phyloP scores from a whole-genome alignment of 2,888 invertebrate species.

The Lycaena phlaeas region DNA sequence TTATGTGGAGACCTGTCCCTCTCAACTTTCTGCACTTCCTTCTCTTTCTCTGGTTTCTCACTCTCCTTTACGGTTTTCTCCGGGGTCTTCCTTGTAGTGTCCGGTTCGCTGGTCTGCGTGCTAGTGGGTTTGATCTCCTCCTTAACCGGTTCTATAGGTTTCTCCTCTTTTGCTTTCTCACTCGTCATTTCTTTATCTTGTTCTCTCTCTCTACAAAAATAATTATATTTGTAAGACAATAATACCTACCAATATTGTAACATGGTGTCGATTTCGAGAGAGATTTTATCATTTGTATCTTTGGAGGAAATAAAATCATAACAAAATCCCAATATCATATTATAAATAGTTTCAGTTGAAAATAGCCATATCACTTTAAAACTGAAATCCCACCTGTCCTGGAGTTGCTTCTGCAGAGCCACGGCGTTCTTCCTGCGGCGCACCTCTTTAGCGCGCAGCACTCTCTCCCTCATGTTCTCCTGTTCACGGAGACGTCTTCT shows the following conservation, averaged over 20 bases:
- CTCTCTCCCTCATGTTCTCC: conserved; percentile 50
- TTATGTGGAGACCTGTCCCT: conserved; percentile 31
- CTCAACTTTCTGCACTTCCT: conserved; percentile 18
- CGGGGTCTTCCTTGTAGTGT: conserved; percentile 39
- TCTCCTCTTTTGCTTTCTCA: conserved; percentile 16
- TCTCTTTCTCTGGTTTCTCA: conserved; percentile 13
- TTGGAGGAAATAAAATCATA: too few species aligned
- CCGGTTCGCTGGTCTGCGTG: conserved; percentile 23
- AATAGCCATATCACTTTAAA: too few species aligned
- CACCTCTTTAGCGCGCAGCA: conserved; percentile 58
- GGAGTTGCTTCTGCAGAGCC: conserved; percentile 34
- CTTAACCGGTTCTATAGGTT: conserved; percentile 17
- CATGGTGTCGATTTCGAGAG: too few species aligned
- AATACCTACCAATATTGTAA: too few species aligned
- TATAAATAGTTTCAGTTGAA: too few species aligned
- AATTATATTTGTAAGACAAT: too few species aligned
- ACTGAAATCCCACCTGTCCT: conserved; percentile 37
- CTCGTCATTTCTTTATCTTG: conserved; percentile 22
- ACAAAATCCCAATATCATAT: too few species aligned
- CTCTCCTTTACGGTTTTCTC: conserved; percentile 23
- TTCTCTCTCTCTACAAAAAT: conserved; percentile 36
- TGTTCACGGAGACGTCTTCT: conserved; percentile 52
- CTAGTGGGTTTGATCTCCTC: conserved; percentile 18
- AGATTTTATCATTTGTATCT: too few species aligned
- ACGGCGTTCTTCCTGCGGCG: conserved; percentile 49